A percentile compares a stretch with the other conserved stretches of the same genome.
Evolutionary conservation across 2,797 vertebrate genomes (phyloP).

Genomic region (Ciconia nigra): DNA sequence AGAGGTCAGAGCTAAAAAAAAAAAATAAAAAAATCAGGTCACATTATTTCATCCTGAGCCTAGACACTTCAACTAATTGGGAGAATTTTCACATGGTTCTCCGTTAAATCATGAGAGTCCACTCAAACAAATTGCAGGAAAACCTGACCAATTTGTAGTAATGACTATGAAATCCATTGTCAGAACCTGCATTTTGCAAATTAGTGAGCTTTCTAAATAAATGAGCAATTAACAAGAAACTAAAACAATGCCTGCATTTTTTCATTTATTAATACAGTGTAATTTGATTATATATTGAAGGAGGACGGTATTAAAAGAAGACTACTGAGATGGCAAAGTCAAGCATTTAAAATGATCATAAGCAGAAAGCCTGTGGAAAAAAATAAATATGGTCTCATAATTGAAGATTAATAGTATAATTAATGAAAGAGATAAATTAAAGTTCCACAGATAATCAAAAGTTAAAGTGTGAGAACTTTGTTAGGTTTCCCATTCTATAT

Average conservation of each 20-base stretch:
- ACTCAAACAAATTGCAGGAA: constrained; percentile 47
- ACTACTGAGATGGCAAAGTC: neutral
- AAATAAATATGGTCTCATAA: neutral
- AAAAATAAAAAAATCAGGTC: constrained; percentile 15
- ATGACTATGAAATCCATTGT: neutral
- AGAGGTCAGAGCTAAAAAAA: constrained; percentile 22
- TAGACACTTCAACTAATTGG: constrained; percentile 30
- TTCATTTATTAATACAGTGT: neutral
- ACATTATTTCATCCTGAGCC: constrained; percentile 8
- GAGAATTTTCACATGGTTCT: constrained; percentile 22
- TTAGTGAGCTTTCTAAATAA: neutral
- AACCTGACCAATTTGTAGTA: constrained; percentile 37
- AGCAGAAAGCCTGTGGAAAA: neutral
- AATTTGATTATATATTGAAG: constrained; percentile 4
- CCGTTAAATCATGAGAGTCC: constrained; percentile 4
- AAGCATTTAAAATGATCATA: neutral
- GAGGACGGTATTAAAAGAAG: neutral
- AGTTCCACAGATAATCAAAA: neutral
- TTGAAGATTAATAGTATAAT: neutral
- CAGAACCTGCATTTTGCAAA: neutral
- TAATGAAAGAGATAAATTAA: neutral
- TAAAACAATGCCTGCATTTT: neutral
- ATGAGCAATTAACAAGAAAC: neutral
- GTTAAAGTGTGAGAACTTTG: neutral
- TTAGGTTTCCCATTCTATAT: neutral